phyloP scores from a whole-genome alignment of 2,113 vertebrate species.

The Cottus gobio region DNA sequence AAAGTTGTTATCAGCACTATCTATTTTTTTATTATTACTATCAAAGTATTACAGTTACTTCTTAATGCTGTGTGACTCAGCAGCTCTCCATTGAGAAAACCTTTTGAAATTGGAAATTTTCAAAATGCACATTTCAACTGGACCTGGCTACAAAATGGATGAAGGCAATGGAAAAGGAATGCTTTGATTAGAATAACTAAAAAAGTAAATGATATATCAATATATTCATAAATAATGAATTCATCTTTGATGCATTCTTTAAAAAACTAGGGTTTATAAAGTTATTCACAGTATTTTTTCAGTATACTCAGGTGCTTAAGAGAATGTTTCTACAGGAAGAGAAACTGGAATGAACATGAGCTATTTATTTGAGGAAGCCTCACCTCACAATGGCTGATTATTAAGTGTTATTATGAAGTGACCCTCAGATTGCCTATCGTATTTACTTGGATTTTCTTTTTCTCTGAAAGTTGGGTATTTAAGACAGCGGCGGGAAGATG shows the following conservation, averaged over 20 bases:
- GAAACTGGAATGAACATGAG: conserved; percentile 79
- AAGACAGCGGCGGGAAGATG: conserved; percentile 54
- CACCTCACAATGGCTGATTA: conserved; percentile 41
- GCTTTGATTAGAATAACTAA: conserved; percentile 60
- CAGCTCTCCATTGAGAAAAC: conserved; percentile 1
- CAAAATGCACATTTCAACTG: conserved; percentile 53
- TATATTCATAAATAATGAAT: conserved; percentile 66
- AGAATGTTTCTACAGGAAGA: conserved; percentile 72
- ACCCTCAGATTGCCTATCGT: conserved; percentile 48
- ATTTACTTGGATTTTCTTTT: conserved; percentile 31
- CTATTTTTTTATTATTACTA: conserved; percentile 4
- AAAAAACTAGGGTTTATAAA: conserved; percentile 79
- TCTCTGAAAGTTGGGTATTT: conserved; percentile 28
- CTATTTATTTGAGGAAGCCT: conserved; percentile 63
- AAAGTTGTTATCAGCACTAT: conserved; percentile 7
- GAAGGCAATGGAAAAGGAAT: conserved; percentile 66
- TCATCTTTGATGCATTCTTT: conserved; percentile 65
- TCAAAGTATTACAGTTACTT: conserved; percentile 24
- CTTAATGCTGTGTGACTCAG: conserved; percentile 14
- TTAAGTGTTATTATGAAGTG: conserved; percentile 34
- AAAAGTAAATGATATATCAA: conserved; percentile 56
- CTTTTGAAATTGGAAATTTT: conserved; percentile 30
- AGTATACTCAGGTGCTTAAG: conserved; percentile 76
- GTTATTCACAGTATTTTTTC: conserved; percentile 83
- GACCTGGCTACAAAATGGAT: conserved; percentile 64